Conservation (phyloP, 1,140 invertebrate genomes). For the Psilanteris sp. region DNA sequence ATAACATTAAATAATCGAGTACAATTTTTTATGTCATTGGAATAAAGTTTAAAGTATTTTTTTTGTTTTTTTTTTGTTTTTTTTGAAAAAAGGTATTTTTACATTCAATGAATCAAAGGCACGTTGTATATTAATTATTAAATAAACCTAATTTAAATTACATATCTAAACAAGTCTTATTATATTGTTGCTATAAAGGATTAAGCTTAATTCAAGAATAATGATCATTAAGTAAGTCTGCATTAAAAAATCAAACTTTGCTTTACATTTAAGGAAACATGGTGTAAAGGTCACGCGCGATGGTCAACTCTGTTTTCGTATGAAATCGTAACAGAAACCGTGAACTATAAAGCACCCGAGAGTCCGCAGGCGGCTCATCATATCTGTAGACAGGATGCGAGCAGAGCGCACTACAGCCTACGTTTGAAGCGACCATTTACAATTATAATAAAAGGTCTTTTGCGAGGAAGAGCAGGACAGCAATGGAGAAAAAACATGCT, state of each 20-base stretch:
- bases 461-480: slow-evolving; percentile 51
- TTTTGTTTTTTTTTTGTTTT: too few species aligned
- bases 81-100: too few species aligned
- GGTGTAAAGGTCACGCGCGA: slow-evolving; percentile 56
- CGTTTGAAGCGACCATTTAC: slow-evolving; percentile 71
- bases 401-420: slow-evolving; percentile 52
- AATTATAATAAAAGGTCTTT: slow-evolving; percentile 77
- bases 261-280: slow-evolving; percentile 41
- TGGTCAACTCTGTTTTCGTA: slow-evolving; percentile 61
- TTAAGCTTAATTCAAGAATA: too few species aligned
- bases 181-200: too few species aligned
- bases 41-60: too few species aligned
- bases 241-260: slow-evolving; percentile 64
- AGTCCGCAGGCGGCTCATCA: slow-evolving; percentile 33
- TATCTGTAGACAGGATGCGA: slow-evolving; percentile 27
- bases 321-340: slow-evolving; percentile 53
- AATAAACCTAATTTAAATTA: too few species aligned
- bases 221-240: too few species aligned
- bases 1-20: too few species aligned
- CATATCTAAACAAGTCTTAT: too few species aligned
- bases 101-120: too few species aligned
- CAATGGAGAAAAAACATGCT: slow-evolving; percentile 16
- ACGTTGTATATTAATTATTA: too few species aligned
- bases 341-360: slow-evolving; percentile 66
- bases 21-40: too few species aligned